These are phyloP conservation scores for Enteromius unitaeniatus DNA, from an alignment of 2,797 vertebrate genomes.

Conservation along the genomic window DNA sequence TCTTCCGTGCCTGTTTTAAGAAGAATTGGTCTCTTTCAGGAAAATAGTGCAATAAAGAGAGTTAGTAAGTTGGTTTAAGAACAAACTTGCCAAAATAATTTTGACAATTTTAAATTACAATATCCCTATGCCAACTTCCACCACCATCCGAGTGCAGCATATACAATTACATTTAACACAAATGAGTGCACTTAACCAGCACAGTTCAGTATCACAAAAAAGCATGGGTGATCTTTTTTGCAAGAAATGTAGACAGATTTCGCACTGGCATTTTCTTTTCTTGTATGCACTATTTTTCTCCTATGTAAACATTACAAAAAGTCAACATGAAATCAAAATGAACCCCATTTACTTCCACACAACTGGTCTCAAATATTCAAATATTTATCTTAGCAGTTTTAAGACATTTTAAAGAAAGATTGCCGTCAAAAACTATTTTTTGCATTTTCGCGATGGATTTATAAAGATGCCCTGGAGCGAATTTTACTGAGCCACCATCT, in stretches of 20 bases:
- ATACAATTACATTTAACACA: conserved; percentile 15
- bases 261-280: neutral
- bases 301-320: neutral
- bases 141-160: conserved; percentile 36
- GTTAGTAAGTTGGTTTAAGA: conserved; percentile 92
- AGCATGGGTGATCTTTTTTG: neutral
- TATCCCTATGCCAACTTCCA: conserved; percentile 3
- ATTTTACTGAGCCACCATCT: neutral
- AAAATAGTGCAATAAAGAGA: conserved; percentile 99
- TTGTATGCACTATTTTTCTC: neutral
- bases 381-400: neutral
- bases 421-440: too few species aligned
- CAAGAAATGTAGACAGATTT: neutral
- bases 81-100: conserved; percentile 70
- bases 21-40: conserved; percentile 99
- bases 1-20: conserved; percentile 99
- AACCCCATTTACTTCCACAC: conserved; percentile 9
- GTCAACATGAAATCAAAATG: conserved; percentile 19
- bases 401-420: too few species aligned
- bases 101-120: conserved; percentile 71
- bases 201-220: neutral
- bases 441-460: neutral
- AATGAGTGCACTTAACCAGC: conserved; percentile 16
- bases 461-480: neutral
- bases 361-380: neutral